Conservation (phyloP, 2,888 invertebrate species). For the Campaea margaritaria region DNA sequence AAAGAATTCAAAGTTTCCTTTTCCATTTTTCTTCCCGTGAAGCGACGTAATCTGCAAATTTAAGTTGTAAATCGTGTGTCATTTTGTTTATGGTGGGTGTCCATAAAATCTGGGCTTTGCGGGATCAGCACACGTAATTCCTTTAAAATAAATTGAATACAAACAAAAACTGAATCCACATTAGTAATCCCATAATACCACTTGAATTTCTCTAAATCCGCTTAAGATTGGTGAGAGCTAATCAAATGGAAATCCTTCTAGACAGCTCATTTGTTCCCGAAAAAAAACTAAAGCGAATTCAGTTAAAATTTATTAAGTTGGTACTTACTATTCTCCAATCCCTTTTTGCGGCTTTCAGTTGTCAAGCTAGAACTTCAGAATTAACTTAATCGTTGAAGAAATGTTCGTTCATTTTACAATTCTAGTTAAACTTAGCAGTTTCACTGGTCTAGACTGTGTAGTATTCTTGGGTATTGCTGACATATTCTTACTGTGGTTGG, state of each 20-base stretch:
- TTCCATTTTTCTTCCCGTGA: no score
- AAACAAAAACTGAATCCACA: not conserved
- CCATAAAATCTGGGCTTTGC: no score
- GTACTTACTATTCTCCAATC: no score
- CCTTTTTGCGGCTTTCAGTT: constrained; percentile 26
- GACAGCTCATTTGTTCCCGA: constrained; percentile 14
- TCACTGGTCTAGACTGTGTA: no score
- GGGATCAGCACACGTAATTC: no score
- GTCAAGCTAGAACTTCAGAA: constrained; percentile 10
- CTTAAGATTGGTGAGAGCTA: not conserved
- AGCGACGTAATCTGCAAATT: no score
- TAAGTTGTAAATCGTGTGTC: no score
- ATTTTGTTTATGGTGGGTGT: no score
- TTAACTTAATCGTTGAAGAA: constrained; percentile 11
- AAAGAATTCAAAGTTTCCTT: no score
- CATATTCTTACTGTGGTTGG: no score
- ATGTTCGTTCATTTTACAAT: not conserved
- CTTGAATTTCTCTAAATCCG: not conserved
- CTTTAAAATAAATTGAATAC: no score
- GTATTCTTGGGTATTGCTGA: no score
- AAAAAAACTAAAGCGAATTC: constrained; percentile 2
- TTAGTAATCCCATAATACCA: not conserved
- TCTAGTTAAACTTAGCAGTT: not conserved
- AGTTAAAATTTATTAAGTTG: constrained; percentile 14
- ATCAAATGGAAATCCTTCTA: not conserved